Base-by-base conservation (phyloP, 2,888 invertebrate genomes). In the Tetrapedia diversipes region DNA sequence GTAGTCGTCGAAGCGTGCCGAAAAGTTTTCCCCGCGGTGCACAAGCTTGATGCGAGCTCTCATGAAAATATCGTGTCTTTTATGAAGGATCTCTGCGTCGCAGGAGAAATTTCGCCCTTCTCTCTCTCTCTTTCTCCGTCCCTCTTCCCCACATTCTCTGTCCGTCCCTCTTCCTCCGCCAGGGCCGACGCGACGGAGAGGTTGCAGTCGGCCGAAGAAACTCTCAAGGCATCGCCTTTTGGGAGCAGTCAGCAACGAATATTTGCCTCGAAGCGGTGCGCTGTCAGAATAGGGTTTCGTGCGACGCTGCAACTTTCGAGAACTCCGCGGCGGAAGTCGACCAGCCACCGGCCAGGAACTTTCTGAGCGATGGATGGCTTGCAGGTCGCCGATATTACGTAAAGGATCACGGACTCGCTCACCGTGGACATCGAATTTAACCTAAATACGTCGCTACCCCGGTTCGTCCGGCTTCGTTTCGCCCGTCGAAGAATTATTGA, bases 311-410 rank as follows among this genome's bases (percentile, higher is more conserved):
- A 83, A 86, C 77, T 84, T 80, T 84, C 69, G 67, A 70, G 81
- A 86, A 85, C 83, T 84, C 75, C 66, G 59, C 41, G 49, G 65
- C 65, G 74, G 72, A 82, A 82, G 81, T 85, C 78, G 73, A 67
- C 77, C 69, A 77, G 78, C 76, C 77, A 56, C 59, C 69, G 69
- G 71, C 76, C 68, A 72, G 63, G 80, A 86, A 86, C 81, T 86
- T 86, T 77, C 27, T 77, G 77, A 82, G 81, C 83, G 86, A 85
- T 83, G 77, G 83, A 81, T 86, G 79, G 71, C n/a, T 78, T 79
- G 67, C 74, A 51, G 77, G 77, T 79, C 75, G 72, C 61, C 59
- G 59, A 80, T 76, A 72, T 76, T 84, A 79, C 81, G 76, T 81
- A 75, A 80, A 79, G 82, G 80, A 82, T 85, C 86, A 69, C 69